Conservation (phyloP, 23 tunicate genomes). For the Halocynthia roretzi region DNA sequence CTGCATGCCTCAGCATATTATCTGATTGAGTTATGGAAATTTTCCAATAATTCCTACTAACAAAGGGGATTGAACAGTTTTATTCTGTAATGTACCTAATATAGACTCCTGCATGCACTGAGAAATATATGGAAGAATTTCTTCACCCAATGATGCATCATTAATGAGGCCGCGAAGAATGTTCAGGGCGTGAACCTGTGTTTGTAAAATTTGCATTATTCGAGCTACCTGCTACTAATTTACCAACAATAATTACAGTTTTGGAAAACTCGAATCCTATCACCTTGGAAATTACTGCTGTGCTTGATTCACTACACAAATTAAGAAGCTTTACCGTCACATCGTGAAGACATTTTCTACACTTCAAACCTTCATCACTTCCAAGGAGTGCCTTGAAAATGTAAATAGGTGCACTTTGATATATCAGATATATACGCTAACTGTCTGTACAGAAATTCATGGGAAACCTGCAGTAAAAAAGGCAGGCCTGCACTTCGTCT, state of each 20-base stretch:
- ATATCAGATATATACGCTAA: not conserved
- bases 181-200: conserved; percentile 71
- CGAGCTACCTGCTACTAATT: not conserved
- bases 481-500: conserved; percentile 92
- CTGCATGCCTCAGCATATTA: too few species aligned
- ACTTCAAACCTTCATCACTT: conserved; percentile 32
- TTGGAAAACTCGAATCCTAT: not conserved
- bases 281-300: conserved; percentile 25
- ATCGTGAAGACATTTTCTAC: conserved; percentile 32
- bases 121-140: conserved; percentile 51
- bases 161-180: conserved; percentile 50
- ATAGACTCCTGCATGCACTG: conserved; percentile 36
- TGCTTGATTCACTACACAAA: not conserved
- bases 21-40: too few species aligned
- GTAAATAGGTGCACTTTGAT: not conserved
- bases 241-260: not conserved
- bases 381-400: conserved; percentile 48
- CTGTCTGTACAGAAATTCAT: not conserved
- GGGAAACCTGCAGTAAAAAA: conserved; percentile 56
- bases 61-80: not conserved
- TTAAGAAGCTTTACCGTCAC: conserved; percentile 49
- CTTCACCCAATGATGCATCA: conserved; percentile 78
- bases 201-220: not conserved
- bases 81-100: conserved; percentile 28
- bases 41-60: too few species aligned